Evolutionary conservation across 2,113 vertebrate species (phyloP).

Genomic region (Alethe castanea): DNA sequence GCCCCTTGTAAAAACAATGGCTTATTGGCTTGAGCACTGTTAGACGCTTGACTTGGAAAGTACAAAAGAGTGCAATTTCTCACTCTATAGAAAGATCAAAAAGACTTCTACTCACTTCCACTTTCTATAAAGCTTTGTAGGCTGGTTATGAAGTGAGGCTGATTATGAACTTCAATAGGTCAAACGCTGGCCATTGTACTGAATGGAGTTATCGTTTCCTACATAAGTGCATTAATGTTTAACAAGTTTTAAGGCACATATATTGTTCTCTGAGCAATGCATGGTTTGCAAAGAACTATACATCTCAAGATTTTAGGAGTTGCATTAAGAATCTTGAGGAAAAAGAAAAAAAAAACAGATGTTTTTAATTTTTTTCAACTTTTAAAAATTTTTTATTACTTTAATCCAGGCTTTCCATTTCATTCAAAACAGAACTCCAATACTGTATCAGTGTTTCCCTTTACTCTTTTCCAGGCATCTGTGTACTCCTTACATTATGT

Average conservation of each 20-base stretch:
- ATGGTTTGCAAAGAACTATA: background rate
- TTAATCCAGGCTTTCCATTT: background rate
- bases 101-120: conserved; percentile 19
- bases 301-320: background rate
- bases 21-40: background rate
- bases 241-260: background rate
- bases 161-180: conserved; percentile 2
- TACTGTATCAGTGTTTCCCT: background rate
- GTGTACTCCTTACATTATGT: background rate
- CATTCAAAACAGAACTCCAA: background rate
- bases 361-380: background rate
- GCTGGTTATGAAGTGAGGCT: background rate
- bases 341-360: background rate
- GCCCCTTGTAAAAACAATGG: background rate
- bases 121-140: conserved; percentile 2
- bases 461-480: background rate
- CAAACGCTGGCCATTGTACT: conserved; percentile 14
- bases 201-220: background rate
- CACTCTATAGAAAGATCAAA: conserved; percentile 43
- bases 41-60: background rate
- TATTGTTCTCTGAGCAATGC: background rate
- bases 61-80: conserved; percentile 11
- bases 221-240: background rate
- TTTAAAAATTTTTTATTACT: background rate
- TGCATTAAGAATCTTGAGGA: background rate